phyloP scores from a whole-genome alignment of 2,888 invertebrate species.

The Oscheius sp. region DNA sequence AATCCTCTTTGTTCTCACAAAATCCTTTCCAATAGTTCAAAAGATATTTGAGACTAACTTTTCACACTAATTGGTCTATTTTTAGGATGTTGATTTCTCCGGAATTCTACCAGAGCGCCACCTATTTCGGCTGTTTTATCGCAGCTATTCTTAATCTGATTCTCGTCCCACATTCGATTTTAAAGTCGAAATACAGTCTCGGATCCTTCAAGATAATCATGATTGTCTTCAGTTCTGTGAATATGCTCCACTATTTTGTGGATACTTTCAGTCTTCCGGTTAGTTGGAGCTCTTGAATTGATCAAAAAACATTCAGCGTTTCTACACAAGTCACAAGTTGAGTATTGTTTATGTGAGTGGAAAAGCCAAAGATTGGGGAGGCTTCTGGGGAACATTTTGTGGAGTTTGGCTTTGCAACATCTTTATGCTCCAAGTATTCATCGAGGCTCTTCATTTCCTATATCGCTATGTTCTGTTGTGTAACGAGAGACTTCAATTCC shows the following conservation, averaged over 20 bases:
- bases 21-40: neutral
- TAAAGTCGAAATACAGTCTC: neutral
- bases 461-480: conserved; percentile 9
- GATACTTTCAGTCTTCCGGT: conserved; percentile 12
- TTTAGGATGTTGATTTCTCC: neutral
- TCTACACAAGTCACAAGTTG: conserved; percentile 5
- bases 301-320: conserved; percentile 1
- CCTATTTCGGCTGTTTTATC: neutral
- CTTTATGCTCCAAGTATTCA: neutral
- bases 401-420: neutral
- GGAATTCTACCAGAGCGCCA: neutral
- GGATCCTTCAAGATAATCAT: conserved; percentile 22
- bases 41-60: neutral
- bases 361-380: neutral
- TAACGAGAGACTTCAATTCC: neutral
- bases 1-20: too few species aligned
- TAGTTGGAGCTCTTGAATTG: neutral
- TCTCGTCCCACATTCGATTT: neutral
- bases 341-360: conserved; percentile 9
- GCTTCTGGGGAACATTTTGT: neutral
- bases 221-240: neutral
- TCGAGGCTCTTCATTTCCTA: conserved; percentile 1
- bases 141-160: neutral
- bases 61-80: too few species aligned
- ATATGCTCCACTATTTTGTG: neutral